Conservation (phyloP, 2,888 invertebrate species). For the Lasiommata megera region DNA sequence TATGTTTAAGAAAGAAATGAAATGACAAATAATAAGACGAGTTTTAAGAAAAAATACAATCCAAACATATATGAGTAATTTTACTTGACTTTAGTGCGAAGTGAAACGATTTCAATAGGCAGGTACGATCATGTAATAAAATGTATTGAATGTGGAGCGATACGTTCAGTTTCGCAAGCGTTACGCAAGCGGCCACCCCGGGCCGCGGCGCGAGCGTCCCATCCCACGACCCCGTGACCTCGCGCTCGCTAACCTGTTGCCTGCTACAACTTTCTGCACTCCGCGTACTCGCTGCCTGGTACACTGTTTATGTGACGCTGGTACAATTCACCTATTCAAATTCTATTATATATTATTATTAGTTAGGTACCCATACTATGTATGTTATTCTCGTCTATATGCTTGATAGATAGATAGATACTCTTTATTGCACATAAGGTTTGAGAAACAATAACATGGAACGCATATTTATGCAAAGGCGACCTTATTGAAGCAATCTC, state of each 20-base stretch:
- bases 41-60: neutral
- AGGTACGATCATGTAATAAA: too few relatives aligned
- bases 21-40: slow-evolving; percentile 3
- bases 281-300: slow-evolving; percentile 12
- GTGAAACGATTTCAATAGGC: neutral
- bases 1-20: neutral
- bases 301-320: neutral
- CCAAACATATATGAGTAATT: neutral
- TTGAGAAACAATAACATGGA: too few relatives aligned
- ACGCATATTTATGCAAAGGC: too few relatives aligned
- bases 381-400: too few relatives aligned
- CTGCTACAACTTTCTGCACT: slow-evolving; percentile 18
- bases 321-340: too few relatives aligned
- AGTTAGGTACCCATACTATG: too few relatives aligned
- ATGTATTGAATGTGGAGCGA: too few relatives aligned
- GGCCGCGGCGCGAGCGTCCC: slow-evolving; percentile 19
- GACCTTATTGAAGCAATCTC: too few relatives aligned
- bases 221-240: slow-evolving; percentile 36
- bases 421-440: too few relatives aligned
- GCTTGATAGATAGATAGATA: too few relatives aligned
- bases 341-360: too few relatives aligned
- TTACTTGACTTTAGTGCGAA: neutral
- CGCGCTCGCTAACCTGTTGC: slow-evolving; percentile 5
- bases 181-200: slow-evolving; percentile 22
- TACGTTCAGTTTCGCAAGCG: slow-evolving; percentile 5